Base-by-base conservation (phyloP, 2,888 invertebrate genomes). In the Microctonus hyperodae region DNA sequence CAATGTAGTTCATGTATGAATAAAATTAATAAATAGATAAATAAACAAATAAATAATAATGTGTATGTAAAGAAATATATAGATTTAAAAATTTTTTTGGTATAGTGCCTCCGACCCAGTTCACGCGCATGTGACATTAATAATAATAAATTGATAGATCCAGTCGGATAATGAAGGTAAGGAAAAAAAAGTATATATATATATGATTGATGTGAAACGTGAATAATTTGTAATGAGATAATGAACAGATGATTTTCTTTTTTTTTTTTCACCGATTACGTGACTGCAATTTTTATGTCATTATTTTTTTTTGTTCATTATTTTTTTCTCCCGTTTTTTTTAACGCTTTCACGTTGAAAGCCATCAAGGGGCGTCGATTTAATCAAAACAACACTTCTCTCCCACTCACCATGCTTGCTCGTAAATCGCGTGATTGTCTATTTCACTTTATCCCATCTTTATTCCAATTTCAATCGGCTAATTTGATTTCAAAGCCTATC, bases 101-200 rank as follows among this genome's bases (percentile, higher is more conserved):
- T 35, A 23, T 69, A 75, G 78, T 72, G 74, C 78, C 79, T 78
- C 77, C 78, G 78, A 78, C 79, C 79, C 79, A 74, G 75, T 79
- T 77, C 71, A 71, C 73, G 70, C 72, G 57, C 23, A 66, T 53
- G 31, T 55, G 55, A 20, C 28, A 55, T 55, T 16, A 55, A 55
- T 44, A 16, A 16, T 44, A 16, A 44, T 44, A 44, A 44, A 16
- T 23, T 23, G 10, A 51, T 51, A 9, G 51, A 51, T 51, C 51
- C 51, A 51, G 23, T 51, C 51, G 3, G 48, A 51, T 51, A 25
- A 51, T 13, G 23, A 22, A 25, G n/a, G 23, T 10, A 51, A 10
- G n/a, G 25, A 11, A 11, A 10, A n/a, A 23, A 13, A 40, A 40
- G 40, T 10, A 6, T 3, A 40, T 2, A 40, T n/a, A n/a, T n/a